Conservation (phyloP, 2,797 vertebrate genomes). For the Yasuhikotakia modesta region DNA sequence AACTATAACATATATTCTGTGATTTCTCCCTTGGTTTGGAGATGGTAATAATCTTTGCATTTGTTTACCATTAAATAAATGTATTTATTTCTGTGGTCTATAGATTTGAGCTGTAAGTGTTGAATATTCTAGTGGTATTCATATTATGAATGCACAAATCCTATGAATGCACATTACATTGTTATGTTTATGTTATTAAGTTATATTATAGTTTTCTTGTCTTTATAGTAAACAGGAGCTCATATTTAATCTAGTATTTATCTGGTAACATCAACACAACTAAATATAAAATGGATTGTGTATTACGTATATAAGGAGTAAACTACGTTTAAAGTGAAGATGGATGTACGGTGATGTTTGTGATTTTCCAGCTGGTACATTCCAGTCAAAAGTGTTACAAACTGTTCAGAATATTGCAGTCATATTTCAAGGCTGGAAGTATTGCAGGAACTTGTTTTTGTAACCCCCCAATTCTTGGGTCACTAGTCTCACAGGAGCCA, state of each 20-base stretch:
- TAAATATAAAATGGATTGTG: too few relatives aligned
- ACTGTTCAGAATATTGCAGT: background rate
- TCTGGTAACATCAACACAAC: too few relatives aligned
- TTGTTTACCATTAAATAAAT: conserved; percentile 65
- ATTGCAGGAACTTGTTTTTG: background rate
- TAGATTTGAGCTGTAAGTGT: background rate
- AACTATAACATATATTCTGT: background rate
- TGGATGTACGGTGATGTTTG: too few relatives aligned
- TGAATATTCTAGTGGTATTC: too few relatives aligned
- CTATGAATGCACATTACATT: background rate
- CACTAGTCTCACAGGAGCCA: background rate
- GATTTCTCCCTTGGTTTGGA: conserved; percentile 65
- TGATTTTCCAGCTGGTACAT: background rate
- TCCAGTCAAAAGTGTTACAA: background rate
- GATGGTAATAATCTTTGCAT: conserved; percentile 69
- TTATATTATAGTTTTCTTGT: too few relatives aligned
- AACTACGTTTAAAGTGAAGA: too few relatives aligned
- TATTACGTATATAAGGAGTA: too few relatives aligned
- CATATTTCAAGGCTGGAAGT: background rate
- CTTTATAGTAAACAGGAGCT: background rate
- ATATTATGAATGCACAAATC: background rate
- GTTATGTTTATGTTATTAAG: background rate
- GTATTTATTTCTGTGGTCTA: conserved; percentile 48
- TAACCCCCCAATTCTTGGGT: background rate
- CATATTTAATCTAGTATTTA: background rate